Evolutionary conservation across 2,113 vertebrate species (phyloP).

Genomic region (rat (Rattus norvegicus)): GRCr8 NC_086023.1:79862501-79863000

Average conservation of each 20-base stretch:
- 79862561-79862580: fast-evolving
- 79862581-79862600: not conserved
- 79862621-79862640: not conserved
- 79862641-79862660: not conserved
- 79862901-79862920: not conserved
- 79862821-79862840: not conserved
- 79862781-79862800: not conserved
- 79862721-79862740: not conserved
- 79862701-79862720: slow-evolving; percentile 12
- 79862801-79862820: not conserved
- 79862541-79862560: not conserved
- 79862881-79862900: not conserved
- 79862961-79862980: not conserved
- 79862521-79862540: fast-evolving
- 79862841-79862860: not conserved
- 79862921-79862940: not conserved
- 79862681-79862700: not conserved
- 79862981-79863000: not conserved
- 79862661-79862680: not conserved
- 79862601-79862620: not conserved
- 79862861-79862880: not conserved
- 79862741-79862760: not conserved
- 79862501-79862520: fast-evolving
- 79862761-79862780: not conserved
- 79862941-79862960: not conserved